These are phyloP conservation scores for Hybognathus amarus DNA, from an alignment of 2,797 vertebrate genomes.

Conservation along the genomic window DNA sequence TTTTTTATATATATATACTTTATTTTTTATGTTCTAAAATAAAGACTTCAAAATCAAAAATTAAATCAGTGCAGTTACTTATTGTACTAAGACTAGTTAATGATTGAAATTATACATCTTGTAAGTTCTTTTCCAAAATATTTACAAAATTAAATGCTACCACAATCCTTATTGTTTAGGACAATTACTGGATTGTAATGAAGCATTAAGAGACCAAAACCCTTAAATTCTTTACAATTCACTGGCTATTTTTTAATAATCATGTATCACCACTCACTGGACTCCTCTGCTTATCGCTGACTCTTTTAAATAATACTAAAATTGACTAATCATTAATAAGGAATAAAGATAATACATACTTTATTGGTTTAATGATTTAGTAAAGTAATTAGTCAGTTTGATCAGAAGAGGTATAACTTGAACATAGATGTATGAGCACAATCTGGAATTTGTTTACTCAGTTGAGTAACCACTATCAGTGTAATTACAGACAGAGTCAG, in stretches of 20 bases:
- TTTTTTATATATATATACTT: no score
- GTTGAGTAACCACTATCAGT: conserved; percentile 16
- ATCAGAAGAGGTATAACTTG: background rate
- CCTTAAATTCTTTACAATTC: background rate
- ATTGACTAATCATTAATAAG: background rate
- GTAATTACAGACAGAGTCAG: conserved; percentile 22
- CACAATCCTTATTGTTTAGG: background rate
- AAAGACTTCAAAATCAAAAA: no score
- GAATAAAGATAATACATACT: background rate
- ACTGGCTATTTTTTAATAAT: background rate
- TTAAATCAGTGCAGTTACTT: background rate
- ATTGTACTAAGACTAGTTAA: background rate
- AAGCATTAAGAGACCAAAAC: background rate
- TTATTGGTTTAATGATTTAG: conserved; percentile 7
- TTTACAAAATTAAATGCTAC: background rate
- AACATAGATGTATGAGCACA: background rate
- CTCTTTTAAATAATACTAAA: background rate
- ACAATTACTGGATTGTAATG: background rate
- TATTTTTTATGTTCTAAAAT: no score
- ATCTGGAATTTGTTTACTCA: conserved; percentile 24
- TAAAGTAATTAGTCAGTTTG: background rate
- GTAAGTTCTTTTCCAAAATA: background rate
- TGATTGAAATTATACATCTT: no score
- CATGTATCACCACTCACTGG: background rate
- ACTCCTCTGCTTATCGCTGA: background rate